phyloP scores from a whole-genome alignment of 2,888 invertebrate genomes.

The Theretra japonica region DNA sequence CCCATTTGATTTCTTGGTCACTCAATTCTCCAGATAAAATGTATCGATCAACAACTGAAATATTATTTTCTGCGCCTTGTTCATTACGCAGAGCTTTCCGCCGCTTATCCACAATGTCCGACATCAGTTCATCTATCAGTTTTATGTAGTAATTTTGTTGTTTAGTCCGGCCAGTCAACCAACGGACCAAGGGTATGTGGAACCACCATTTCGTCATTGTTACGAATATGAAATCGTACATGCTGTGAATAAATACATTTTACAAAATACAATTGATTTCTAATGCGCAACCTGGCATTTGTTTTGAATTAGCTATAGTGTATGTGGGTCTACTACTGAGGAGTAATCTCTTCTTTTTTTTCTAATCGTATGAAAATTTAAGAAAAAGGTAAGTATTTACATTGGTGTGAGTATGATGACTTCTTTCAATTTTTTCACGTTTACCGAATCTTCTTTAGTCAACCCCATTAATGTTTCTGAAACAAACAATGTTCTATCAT shows the following conservation, averaged over 20 bases:
- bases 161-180: constrained; percentile 54
- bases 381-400: constrained; percentile 44
- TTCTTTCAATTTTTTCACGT: constrained; percentile 57
- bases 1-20: constrained; percentile 60
- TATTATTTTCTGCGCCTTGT: constrained; percentile 46
- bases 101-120: constrained; percentile 60
- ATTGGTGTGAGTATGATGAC: constrained; percentile 56
- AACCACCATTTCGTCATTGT: constrained; percentile 74
- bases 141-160: constrained; percentile 48
- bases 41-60: constrained; percentile 65
- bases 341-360: too few species aligned
- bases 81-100: constrained; percentile 44
- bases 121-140: constrained; percentile 51
- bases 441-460: constrained; percentile 61
- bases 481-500: constrained; percentile 38
- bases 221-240: constrained; percentile 61
- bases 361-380: not conserved
- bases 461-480: constrained; percentile 74
- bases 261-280: too few species aligned
- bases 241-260: constrained; percentile 44
- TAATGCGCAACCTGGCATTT: too few species aligned
- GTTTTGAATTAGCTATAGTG: too few species aligned
- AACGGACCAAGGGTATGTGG: constrained; percentile 64
- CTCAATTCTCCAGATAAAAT: constrained; percentile 60
- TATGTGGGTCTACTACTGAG: too few species aligned